Evolutionary conservation across 2,797 vertebrate species (phyloP).

Genomic region (Eutrigla gurnardus): DNA sequence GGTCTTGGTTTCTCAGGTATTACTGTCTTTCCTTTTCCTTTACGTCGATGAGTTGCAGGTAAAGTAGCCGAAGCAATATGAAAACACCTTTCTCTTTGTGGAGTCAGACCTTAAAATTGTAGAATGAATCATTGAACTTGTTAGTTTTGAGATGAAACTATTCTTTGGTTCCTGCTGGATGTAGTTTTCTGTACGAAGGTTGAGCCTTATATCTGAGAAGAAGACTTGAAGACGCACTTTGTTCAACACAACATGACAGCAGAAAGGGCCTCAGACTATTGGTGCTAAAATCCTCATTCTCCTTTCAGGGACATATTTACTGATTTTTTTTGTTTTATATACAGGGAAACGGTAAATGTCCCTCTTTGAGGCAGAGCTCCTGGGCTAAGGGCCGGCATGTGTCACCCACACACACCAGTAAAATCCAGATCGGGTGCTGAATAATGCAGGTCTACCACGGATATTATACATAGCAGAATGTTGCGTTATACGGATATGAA

Average conservation of each 20-base stretch:
- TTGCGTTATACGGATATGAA: neutral
- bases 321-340: too few relatives aligned
- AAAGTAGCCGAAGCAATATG: neutral
- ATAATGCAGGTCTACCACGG: constrained; percentile 34
- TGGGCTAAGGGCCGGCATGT: constrained; percentile 17
- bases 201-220: constrained; percentile 15
- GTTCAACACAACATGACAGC: constrained; percentile 47
- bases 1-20: constrained; percentile 26
- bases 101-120: constrained; percentile 8
- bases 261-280: constrained; percentile 14
- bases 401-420: constrained; percentile 1
- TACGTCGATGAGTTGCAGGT: constrained; percentile 8
- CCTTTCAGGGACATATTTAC: constrained; percentile 52
- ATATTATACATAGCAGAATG: constrained; percentile 25
- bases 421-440: constrained; percentile 34
- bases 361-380: constrained; percentile 30
- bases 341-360: constrained; percentile 40
- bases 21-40: constrained; percentile 17
- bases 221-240: constrained; percentile 41
- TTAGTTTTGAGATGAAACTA: constrained; percentile 16
- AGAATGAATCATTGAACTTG: constrained; percentile 1
- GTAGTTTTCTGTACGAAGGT: constrained; percentile 1
- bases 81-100: constrained; percentile 18
- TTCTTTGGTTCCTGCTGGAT: constrained; percentile 1
- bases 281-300: constrained; percentile 53